Evolutionary conservation across 2,113 vertebrate species (phyloP), one percentile per base, ranked within the genome.

Genomic region (Entomyzon cyanotis): DNA sequence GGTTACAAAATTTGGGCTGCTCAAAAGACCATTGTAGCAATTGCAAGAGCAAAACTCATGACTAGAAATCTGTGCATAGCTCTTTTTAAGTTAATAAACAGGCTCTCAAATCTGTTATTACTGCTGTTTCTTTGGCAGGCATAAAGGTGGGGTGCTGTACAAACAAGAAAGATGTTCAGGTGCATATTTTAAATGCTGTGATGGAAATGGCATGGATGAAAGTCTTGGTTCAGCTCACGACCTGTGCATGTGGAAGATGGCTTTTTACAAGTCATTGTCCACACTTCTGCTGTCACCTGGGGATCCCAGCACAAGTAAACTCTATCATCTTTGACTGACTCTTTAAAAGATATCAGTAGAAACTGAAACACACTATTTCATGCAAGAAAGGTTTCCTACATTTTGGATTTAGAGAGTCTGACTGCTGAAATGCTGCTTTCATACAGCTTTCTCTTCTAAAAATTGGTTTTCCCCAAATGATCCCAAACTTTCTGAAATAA

Each of bases 281-380:
- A 58, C 53, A 68, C 20, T 95, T 89, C 44, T 79, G 17, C 89
- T 87, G 77, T 87, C 77, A 94, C 58, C 31, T 73, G 28, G n/a
- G 64, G 31, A 89, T 91, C 84, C 84, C 70, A 96, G 58, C 39
- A 50, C 49, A 91, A 93, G 47, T 65, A 88, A 91, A 92, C 62
- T 60, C 75, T 49, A 8, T 94, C 93, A 92, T 92, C 76, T 86
- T 90, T 85, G 69, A 65, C 42, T 94, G 39, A 82, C 84, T 85
- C 65, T 82, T 82, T 53, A 42, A 44, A 94, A 89, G 62, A 82
- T 89, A 91, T 39, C 12, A 4, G 63, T 73, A 86, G 82, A 93
- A 92, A 96, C 90, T 85, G 86, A 95, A 97, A 89, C 84, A 95
- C 25, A 30, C 75, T 91, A 96, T 96, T 97, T 96, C 93, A 96